Evolutionary conservation across 2,113 vertebrate genomes (phyloP).

Genomic region (Festucalex cinctus): DNA sequence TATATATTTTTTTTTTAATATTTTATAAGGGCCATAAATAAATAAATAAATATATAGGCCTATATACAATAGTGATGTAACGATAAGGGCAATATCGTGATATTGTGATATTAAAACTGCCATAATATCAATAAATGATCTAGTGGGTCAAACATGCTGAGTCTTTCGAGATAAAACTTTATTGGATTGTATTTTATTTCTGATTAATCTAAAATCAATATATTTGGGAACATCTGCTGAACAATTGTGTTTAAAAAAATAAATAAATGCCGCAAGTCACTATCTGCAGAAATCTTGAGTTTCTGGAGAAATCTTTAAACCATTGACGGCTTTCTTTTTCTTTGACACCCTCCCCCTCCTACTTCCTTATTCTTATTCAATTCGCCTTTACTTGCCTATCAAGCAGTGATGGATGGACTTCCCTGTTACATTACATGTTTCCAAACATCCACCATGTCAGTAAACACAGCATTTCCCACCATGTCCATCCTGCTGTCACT

Average conservation of each 20-base stretch:
- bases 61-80: too few species aligned
- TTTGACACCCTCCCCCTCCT: background rate
- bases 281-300: constrained; percentile 16
- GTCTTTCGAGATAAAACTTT: too few species aligned
- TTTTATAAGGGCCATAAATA: too few species aligned
- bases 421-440: constrained; percentile 36
- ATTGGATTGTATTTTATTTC: too few species aligned
- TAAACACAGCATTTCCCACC: constrained; percentile 60
- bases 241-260: background rate
- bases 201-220: too few species aligned
- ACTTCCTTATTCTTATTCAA: constrained; percentile 6
- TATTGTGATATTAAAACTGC: too few species aligned
- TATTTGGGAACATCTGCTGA: too few species aligned
- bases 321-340: constrained; percentile 25
- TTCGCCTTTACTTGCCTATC: constrained; percentile 41
- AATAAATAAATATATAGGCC: too few species aligned
- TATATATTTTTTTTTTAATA: too few species aligned
- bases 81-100: too few species aligned
- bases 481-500: constrained; percentile 35
- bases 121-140: too few species aligned
- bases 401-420: constrained; percentile 47
- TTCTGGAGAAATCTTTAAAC: constrained; percentile 19
- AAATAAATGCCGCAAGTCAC: background rate
- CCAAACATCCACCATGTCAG: constrained; percentile 45
- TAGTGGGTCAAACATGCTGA: background rate